Base-by-base conservation (phyloP, 2,113 vertebrate species). In the Empidonax alnorum region DNA sequence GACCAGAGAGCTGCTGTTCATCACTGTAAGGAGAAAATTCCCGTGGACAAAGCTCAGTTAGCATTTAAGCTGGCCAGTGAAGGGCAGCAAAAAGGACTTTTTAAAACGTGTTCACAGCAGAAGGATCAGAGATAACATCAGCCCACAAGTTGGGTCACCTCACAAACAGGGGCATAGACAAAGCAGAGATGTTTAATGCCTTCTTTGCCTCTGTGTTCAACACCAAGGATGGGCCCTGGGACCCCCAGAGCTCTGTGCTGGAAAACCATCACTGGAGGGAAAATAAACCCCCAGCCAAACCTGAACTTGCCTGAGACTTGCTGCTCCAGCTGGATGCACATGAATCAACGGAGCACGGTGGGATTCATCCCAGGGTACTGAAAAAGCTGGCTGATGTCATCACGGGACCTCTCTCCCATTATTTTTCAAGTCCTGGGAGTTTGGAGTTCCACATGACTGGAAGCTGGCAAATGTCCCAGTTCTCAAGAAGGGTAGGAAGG, bases 141-240 rank as follows among this genome's bases (percentile, higher is more conserved):
- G 37, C 46, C 10, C 0, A 0, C 0, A 4, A 52, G 52, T 23
- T 74, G 12, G 33, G 69, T 30, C 37, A 24, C 39, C 33, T 39
- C 52, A 30, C 33, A 46, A 13, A 21, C 1, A 67, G 39, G 61
- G 61, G 50, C 27, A 37, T 2, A 24, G 44, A 14, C 16, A 67
- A 53, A 61, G 61, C 46, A 82, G 69, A 82, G 53, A 8, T n/a
- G 35, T 82, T 68, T 68, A 22, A 53, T 53, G 7, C 33, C 39
- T n/a, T 35, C 17, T 47, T 82, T 71, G 28, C 20, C 39, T 82
- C 46, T 53, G 52, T 33, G 50, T 33, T 58, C 27, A 44, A 19
- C 22, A 37, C 10, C 44, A 59, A 4, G 31, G 76, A 22, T 30
- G 39, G 53, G 39, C 62, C 9, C 8, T 59, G 53, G 52, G 6